Evolutionary conservation across 2,888 invertebrate species (phyloP).

Genomic region (Eucera pruinosa): DNA sequence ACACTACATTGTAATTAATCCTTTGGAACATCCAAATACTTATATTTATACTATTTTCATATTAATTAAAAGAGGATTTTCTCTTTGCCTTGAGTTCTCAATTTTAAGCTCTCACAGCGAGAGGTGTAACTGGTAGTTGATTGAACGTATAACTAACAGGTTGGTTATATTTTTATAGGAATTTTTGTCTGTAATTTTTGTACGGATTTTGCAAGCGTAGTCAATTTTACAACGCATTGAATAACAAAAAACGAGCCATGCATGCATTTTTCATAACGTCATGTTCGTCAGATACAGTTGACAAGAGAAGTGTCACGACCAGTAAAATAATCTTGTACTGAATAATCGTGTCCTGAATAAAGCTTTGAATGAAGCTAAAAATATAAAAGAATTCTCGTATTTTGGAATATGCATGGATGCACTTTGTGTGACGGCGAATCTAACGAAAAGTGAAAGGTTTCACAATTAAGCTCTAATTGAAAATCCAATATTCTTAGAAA

Average conservation of each 20-base stretch:
- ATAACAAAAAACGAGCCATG: slow-evolving; percentile 12
- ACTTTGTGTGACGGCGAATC: too few species aligned
- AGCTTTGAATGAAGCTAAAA: not conserved
- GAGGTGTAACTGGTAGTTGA: too few species aligned
- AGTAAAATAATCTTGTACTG: not conserved
- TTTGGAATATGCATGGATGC: not conserved
- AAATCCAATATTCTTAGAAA: too few species aligned
- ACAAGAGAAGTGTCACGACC: not conserved
- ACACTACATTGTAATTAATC: too few species aligned
- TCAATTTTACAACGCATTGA: slow-evolving; percentile 17
- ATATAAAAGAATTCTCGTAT: not conserved
- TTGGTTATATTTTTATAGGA: slow-evolving; percentile 4
- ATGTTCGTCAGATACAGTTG: not conserved
- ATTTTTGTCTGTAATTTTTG: slow-evolving; percentile 2
- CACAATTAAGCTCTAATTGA: too few species aligned
- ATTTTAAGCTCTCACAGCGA: too few species aligned
- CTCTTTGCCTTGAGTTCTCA: too few species aligned
- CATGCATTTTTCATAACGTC: slow-evolving; percentile 20
- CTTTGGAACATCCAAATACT: too few species aligned
- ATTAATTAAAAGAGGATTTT: too few species aligned
- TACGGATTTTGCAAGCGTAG: slow-evolving; percentile 1
- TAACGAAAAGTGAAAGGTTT: too few species aligned
- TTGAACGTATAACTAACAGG: too few species aligned
- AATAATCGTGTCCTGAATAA: slow-evolving; percentile 1
- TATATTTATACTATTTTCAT: too few species aligned